Evolutionary conservation across 2,797 vertebrate genomes (phyloP).

Genomic region (Crenuchus spilurus): DNA sequence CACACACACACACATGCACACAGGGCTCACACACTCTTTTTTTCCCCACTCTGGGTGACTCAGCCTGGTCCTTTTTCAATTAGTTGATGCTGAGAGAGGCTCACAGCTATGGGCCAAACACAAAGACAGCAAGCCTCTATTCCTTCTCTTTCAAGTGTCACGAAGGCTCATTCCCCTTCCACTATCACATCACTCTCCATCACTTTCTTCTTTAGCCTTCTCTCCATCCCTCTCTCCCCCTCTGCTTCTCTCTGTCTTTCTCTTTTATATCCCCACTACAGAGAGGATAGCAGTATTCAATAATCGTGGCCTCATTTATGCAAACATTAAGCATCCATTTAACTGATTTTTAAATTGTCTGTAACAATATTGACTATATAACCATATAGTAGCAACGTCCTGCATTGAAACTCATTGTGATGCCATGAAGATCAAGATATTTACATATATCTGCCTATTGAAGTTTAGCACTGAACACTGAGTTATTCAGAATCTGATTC

Average conservation of each 20-base stretch:
- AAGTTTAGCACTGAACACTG: too few relatives aligned
- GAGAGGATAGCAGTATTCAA: not conserved
- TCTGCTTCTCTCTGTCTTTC: not conserved
- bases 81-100: constrained; percentile 23
- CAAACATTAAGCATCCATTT: too few relatives aligned
- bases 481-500: too few relatives aligned
- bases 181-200: not conserved
- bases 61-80: constrained; percentile 8
- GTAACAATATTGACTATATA: too few relatives aligned
- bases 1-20: not conserved
- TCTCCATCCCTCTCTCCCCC: not conserved
- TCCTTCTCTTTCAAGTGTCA: constrained; percentile 8
- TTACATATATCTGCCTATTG: too few relatives aligned
- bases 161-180: not conserved
- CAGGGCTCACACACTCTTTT: not conserved
- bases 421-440: too few relatives aligned
- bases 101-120: constrained; percentile 8
- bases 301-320: too few relatives aligned
- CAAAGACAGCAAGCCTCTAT: constrained; percentile 8
- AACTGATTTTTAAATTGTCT: too few relatives aligned
- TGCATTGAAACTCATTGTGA: too few relatives aligned
- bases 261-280: not conserved
- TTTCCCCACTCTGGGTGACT: constrained; percentile 20
- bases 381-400: too few relatives aligned
- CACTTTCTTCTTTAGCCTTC: not conserved